Evolutionary conservation across 2,888 invertebrate species (phyloP).

Genomic region (Xanthostigma xanthostigma): DNA sequence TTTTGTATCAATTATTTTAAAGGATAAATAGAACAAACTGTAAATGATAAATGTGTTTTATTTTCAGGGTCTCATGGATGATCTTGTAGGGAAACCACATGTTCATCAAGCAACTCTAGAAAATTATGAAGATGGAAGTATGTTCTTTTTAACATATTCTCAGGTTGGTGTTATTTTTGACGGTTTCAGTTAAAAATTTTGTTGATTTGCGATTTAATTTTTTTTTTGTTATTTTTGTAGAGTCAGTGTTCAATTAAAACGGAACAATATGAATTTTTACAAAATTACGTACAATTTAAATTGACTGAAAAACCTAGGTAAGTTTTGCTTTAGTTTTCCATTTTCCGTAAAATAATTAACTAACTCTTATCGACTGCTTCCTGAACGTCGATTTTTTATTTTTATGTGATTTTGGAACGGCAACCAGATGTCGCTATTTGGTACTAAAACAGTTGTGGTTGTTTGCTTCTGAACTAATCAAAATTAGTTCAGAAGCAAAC

Average conservation of each 20-base stretch:
- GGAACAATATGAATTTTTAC: constrained; percentile 24
- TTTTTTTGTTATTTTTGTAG: constrained; percentile 18
- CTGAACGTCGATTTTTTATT: too few relatives aligned
- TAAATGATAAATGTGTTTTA: constrained; percentile 5
- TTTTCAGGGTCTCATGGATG: constrained; percentile 18
- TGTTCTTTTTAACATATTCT: constrained; percentile 38
- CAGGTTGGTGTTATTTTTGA: constrained; percentile 26
- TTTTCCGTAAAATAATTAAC: too few relatives aligned
- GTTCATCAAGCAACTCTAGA: constrained; percentile 33
- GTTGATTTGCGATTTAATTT: constrained; percentile 4
- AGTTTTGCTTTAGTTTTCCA: constrained; percentile 14
- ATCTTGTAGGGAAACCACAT: constrained; percentile 18
- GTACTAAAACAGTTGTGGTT: too few relatives aligned
- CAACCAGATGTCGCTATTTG: too few relatives aligned
- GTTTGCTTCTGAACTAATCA: too few relatives aligned
- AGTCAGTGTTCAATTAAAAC: constrained; percentile 26
- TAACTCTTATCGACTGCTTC: neutral
- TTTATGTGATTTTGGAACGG: too few relatives aligned
- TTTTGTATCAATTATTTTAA: too few relatives aligned
- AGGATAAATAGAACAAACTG: neutral
- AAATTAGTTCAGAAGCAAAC: too few relatives aligned
- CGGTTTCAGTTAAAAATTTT: neutral
- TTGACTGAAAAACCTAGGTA: constrained; percentile 27
- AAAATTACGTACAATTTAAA: constrained; percentile 24
- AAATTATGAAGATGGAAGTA: constrained; percentile 29